Percentiles rank a stretch among this genome's conserved stretches.
phyloP scores from a whole-genome alignment of 53 echinoderm and acorn worm species.

The Pentamera pediparva region DNA sequence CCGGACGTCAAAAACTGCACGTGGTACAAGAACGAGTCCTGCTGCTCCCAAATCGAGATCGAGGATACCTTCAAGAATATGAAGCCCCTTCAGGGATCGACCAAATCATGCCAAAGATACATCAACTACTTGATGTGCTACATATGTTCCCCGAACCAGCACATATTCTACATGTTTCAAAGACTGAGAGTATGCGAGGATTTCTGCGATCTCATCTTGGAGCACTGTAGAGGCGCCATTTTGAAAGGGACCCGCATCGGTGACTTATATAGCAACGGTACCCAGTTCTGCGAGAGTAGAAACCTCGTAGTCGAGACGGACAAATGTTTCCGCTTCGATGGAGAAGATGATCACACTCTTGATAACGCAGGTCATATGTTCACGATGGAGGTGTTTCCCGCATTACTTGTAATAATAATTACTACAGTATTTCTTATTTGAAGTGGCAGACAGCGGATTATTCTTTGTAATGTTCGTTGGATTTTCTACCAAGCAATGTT shows the following conservation, averaged over 20 bases:
- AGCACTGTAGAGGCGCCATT: constrained; percentile 66
- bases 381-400: no score
- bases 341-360: neutral
- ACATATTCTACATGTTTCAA: constrained; percentile 68
- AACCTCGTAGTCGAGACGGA: constrained; percentile 48
- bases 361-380: neutral
- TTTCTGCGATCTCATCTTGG: constrained; percentile 69
- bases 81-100: constrained; percentile 81
- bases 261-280: constrained; percentile 60
- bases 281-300: constrained; percentile 75
- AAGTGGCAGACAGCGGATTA: no score
- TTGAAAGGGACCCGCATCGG: constrained; percentile 80
- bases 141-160: constrained; percentile 86
- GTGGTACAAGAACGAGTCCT: constrained; percentile 77
- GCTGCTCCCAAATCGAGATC: constrained; percentile 88
- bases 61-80: constrained; percentile 81
- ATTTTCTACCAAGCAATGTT: no score
- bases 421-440: no score
- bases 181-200: constrained; percentile 75
- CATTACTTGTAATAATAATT: no score
- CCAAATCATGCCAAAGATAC: constrained; percentile 63
- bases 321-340: constrained; percentile 3
- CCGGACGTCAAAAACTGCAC: constrained; percentile 91
- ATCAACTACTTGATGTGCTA: constrained; percentile 97
- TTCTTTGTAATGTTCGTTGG: no score